phyloP scores from a whole-genome alignment of 2,888 invertebrate genomes.

The Ernsta delagoae region DNA sequence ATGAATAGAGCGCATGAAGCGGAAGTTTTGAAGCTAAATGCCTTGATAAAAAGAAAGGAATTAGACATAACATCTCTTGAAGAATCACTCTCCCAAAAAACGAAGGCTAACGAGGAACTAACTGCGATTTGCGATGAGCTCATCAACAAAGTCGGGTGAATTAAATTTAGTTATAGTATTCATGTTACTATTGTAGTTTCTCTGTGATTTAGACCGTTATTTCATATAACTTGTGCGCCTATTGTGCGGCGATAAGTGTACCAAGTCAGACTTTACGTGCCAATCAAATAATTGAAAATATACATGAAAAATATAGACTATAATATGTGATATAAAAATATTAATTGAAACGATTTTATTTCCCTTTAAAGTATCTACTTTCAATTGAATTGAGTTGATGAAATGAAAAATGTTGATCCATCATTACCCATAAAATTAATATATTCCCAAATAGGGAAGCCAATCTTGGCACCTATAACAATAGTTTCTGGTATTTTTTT shows the following conservation, averaged over 20 bases:
- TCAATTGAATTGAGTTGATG: too few species aligned
- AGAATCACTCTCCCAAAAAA: constrained; percentile 93
- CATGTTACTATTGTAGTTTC: constrained; percentile 18
- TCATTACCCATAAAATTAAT: too few species aligned
- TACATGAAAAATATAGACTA: constrained; percentile 55
- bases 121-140: constrained; percentile 97
- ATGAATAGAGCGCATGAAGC: constrained; percentile 89
- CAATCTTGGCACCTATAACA: neutral
- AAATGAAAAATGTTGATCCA: too few species aligned
- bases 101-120: constrained; percentile 94
- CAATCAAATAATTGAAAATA: constrained; percentile 50
- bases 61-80: constrained; percentile 92
- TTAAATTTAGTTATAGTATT: constrained; percentile 47
- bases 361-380: too few species aligned
- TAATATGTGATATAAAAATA: constrained; percentile 62
- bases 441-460: too few species aligned
- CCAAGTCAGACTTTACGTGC: constrained; percentile 67
- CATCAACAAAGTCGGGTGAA: constrained; percentile 86
- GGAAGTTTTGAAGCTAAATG: constrained; percentile 93
- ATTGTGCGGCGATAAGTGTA: constrained; percentile 65
- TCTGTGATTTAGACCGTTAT: constrained; percentile 52
- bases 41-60: constrained; percentile 94
- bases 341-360: neutral
- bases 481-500: neutral
- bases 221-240: constrained; percentile 66